These are phyloP conservation scores for Julus scanicus DNA, from an alignment of 2,888 invertebrate genomes.

Conservation along the genomic window DNA sequence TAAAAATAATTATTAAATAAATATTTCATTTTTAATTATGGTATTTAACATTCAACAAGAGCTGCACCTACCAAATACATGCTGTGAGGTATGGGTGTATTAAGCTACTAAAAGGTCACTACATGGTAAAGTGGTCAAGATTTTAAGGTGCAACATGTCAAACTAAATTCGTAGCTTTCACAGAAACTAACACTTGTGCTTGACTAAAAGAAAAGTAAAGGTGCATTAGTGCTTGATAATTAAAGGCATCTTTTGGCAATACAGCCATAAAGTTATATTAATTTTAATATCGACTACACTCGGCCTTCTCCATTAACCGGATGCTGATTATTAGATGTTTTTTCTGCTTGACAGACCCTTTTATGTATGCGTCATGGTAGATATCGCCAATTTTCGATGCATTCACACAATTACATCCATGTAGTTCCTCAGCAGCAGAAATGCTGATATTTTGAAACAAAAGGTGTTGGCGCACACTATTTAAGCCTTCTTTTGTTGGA, in stretches of 20 bases:
- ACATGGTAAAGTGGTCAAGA: no score
- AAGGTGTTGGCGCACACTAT: not conserved
- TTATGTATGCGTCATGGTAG: not conserved
- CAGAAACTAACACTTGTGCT: no score
- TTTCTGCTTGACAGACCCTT: not conserved
- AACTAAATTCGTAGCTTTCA: no score
- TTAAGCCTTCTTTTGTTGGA: not conserved
- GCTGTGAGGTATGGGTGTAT: no score
- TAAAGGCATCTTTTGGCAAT: not conserved
- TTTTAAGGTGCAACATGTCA: no score
- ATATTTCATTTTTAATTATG: no score
- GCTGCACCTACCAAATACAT: no score
- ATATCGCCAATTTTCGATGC: not conserved
- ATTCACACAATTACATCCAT: not conserved
- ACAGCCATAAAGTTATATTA: not conserved
- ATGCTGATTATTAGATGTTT: not conserved
- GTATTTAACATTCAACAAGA: no score
- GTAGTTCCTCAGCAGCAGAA: not conserved
- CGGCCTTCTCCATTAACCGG: not conserved
- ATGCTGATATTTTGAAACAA: not conserved
- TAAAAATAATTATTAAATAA: no score
- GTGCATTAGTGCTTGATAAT: no score
- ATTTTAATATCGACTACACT: not conserved
- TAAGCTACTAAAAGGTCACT: no score
- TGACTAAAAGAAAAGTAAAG: no score